Base-by-base conservation (phyloP, 2,888 invertebrate species). In the Graphium colonna region DNA sequence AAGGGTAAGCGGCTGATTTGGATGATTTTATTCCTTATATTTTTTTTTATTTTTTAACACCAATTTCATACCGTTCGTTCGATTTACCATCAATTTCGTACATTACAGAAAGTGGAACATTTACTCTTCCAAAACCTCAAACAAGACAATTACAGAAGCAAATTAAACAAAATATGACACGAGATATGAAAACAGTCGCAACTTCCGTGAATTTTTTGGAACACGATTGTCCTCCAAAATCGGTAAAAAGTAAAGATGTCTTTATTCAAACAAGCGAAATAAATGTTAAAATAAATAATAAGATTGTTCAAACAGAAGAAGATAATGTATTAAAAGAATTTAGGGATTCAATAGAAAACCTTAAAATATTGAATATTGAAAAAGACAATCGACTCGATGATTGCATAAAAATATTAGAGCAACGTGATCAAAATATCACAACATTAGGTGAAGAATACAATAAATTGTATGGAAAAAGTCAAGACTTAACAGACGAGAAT, bases 381-480 rank as follows among this genome's bases (percentile, higher is more conserved):
- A 65, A 64, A 38, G 84, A 83, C 46, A 85, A 60, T 77, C 85
- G 3, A 60, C 84, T 33, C 62, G 61, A 18, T 3, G 44, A 49
- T 7, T 31, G 10, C 21, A 21, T 44, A 39, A 60, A 31, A 73
- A 31, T 41, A 16, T 28, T 76, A 9, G 77, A 86, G 1, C 76
- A 85, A 62, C 76, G 77, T 56, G 70, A 78, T 13, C 72, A 80
- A 49, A 77, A 83, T 40, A 68, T 85, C 36, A 60, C 77, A 0
- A 64, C 63, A 50, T 69, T 81, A 3, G 86, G 82, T 53, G 71
- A 77, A 3, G 84, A 90, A 60, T 83, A 87, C 52, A 58, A 67
- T 0, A 71, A 74, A 52, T 73, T 82, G 18, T 75, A 80, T 59
- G 61, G 69, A 5, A 78, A 71, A 51, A 64, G 89, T 36, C 70